phyloP scores from a whole-genome alignment of 2,888 invertebrate species.

The Cataglyphis livida region DNA sequence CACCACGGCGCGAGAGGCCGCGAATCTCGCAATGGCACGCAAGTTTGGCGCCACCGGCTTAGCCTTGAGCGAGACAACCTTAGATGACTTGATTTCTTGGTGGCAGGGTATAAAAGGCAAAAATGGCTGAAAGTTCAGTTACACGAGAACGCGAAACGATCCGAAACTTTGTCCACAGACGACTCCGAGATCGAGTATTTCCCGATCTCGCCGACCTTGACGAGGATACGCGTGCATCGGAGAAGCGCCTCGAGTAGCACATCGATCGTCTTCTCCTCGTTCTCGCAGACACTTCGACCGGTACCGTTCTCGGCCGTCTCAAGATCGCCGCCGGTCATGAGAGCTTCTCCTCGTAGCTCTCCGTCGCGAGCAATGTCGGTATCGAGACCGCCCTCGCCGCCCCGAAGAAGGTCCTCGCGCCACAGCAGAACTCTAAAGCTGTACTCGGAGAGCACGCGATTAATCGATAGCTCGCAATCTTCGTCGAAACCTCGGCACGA shows the following conservation, averaged over 20 bases:
- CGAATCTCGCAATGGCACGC: conserved; percentile 72
- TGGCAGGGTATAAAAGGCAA: conserved; percentile 75
- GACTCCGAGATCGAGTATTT: conserved; percentile 93
- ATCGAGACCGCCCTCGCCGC: conserved; percentile 89
- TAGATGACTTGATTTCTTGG: conserved; percentile 76
- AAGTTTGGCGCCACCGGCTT: conserved; percentile 63
- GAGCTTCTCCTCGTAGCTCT: conserved; percentile 9
- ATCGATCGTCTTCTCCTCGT: conserved; percentile 77
- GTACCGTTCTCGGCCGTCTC: conserved; percentile 65
- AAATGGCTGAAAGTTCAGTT: conserved; percentile 56
- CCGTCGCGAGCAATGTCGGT: conserved; percentile 48
- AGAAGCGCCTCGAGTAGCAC: conserved; percentile 85
- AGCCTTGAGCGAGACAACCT: conserved; percentile 64
- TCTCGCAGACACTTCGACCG: conserved; percentile 82
- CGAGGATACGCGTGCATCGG: conserved; percentile 92
- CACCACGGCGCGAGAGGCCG: conserved; percentile 63
- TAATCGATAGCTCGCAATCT: conserved; percentile 4
- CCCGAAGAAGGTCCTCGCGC: conserved; percentile 91
- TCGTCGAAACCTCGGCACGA: conserved; percentile 85
- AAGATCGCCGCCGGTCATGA: conserved; percentile 54
- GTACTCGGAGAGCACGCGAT: conserved; percentile 82
- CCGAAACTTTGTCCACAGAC: conserved; percentile 88
- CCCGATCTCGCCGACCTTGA: conserved; percentile 93
- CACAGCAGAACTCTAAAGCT: conserved; percentile 90
- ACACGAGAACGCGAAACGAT: conserved; percentile 55